phyloP scores from a whole-genome alignment of 2,797 vertebrate genomes.

The Brachyrhaphis roseni region DNA sequence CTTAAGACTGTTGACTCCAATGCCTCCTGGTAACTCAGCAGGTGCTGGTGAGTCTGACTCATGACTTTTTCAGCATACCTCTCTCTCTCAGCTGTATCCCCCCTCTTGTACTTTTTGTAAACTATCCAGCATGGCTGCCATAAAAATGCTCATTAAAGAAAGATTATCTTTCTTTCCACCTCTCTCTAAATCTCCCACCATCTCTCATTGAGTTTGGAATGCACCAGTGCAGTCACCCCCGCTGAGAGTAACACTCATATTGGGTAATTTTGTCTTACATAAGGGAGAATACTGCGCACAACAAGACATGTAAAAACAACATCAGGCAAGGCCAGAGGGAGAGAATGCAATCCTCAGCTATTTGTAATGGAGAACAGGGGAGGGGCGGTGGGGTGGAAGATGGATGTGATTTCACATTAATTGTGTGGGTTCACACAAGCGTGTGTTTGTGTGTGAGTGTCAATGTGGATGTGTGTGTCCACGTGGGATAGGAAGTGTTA shows the following conservation, averaged over 20 bases:
- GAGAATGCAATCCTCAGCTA: slow-evolving; percentile 79
- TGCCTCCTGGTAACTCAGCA: slow-evolving; percentile 56
- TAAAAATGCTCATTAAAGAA: slow-evolving; percentile 72
- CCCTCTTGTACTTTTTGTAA: slow-evolving; percentile 34
- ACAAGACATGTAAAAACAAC: slow-evolving; percentile 81
- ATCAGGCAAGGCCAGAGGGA: slow-evolving; percentile 74
- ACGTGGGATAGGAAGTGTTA: slow-evolving; percentile 73
- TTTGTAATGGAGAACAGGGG: slow-evolving; percentile 74
- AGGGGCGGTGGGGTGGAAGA: slow-evolving; percentile 59
- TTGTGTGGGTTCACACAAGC: slow-evolving; percentile 73
- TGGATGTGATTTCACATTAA: slow-evolving; percentile 79
- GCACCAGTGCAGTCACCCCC: slow-evolving; percentile 66
- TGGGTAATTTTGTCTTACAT: slow-evolving; percentile 79
- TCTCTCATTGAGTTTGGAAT: slow-evolving; percentile 70
- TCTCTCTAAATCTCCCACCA: slow-evolving; percentile 52
- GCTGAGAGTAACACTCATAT: slow-evolving; percentile 64
- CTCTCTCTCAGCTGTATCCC: slow-evolving; percentile 20
- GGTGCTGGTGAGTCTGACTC: slow-evolving; percentile 62
- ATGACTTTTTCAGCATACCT: slow-evolving; percentile 51
- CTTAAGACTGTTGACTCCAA: slow-evolving; percentile 60
- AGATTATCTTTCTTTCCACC: slow-evolving; percentile 66
- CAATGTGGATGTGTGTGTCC: slow-evolving; percentile 50
- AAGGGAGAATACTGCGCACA: slow-evolving; percentile 75
- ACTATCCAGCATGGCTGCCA: slow-evolving; percentile 54
- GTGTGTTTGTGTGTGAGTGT: slow-evolving; percentile 38